phyloP scores from a whole-genome alignment of 2,888 invertebrate species.

The Papilio demoleus region DNA sequence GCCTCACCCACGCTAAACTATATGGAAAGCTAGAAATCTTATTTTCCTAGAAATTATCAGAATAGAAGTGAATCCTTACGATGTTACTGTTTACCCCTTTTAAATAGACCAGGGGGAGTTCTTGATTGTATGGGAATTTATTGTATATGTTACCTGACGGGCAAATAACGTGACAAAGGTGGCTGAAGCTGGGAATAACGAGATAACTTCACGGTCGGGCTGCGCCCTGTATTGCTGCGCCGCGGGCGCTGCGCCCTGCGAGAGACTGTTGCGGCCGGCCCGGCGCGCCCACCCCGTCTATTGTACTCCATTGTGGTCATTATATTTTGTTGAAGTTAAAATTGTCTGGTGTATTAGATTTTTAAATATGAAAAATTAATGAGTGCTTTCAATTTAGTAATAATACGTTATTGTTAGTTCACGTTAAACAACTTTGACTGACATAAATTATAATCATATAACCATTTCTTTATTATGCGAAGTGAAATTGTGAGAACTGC shows the following conservation, averaged over 20 bases:
- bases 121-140: background rate
- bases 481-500: too few relatives aligned
- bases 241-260: slow-evolving; percentile 30
- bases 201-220: slow-evolving; percentile 33
- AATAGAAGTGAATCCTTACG: background rate
- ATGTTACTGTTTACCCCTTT: background rate
- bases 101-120: background rate
- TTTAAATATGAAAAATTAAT: background rate
- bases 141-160: slow-evolving; percentile 10
- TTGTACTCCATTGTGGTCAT: slow-evolving; percentile 16
- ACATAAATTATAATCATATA: too few relatives aligned
- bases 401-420: too few relatives aligned
- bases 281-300: background rate
- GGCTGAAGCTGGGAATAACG: slow-evolving; percentile 34
- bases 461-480: too few relatives aligned
- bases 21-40: too few relatives aligned
- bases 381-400: too few relatives aligned
- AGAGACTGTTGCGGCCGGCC: too few relatives aligned
- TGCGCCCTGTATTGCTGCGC: slow-evolving; percentile 25
- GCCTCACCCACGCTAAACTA: too few relatives aligned
- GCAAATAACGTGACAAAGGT: background rate
- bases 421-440: too few relatives aligned
- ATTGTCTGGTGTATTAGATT: background rate
- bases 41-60: too few relatives aligned
- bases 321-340: slow-evolving; percentile 3